Conservation (phyloP, 2,888 invertebrate genomes). For the Synanthedon andrenaeformis region DNA sequence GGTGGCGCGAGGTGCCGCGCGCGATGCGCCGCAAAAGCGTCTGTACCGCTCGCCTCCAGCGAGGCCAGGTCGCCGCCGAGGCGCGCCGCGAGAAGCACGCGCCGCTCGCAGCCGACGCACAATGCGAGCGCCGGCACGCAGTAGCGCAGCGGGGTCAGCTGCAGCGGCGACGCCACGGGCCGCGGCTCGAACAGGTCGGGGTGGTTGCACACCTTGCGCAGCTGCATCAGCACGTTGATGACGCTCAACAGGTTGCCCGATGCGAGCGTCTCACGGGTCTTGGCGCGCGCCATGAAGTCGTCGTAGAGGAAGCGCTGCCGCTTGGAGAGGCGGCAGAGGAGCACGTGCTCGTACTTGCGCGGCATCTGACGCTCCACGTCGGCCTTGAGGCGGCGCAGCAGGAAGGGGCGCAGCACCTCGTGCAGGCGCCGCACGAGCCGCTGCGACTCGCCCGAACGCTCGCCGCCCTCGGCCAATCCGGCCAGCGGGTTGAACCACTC, state of each 20-base stretch:
- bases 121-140: constrained; percentile 80
- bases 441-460: constrained; percentile 33
- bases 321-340: constrained; percentile 94
- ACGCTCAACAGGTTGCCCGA: constrained; percentile 95
- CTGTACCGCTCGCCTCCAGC: constrained; percentile 75
- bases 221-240: constrained; percentile 96
- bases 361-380: constrained; percentile 99
- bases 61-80: constrained; percentile 76
- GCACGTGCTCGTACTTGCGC: constrained; percentile 92
- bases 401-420: constrained; percentile 83
- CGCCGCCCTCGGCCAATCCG: constrained; percentile 74
- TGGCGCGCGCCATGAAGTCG: constrained; percentile 97
- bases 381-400: constrained; percentile 89
- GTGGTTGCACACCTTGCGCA: constrained; percentile 98
- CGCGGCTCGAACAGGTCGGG: constrained; percentile 98
- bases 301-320: constrained; percentile 97
- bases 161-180: constrained; percentile 94
- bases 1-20: constrained; percentile 80
- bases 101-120: constrained; percentile 78
- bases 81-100: constrained; percentile 79
- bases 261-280: constrained; percentile 92
- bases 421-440: constrained; percentile 39
- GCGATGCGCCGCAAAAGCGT: constrained; percentile 88
- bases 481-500: constrained; percentile 99
- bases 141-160: constrained; percentile 81